Percentiles rank a stretch among this genome's conserved stretches.
Evolutionary conservation across 2,888 invertebrate genomes (phyloP).

Genomic region (Brachyptera risi): DNA sequence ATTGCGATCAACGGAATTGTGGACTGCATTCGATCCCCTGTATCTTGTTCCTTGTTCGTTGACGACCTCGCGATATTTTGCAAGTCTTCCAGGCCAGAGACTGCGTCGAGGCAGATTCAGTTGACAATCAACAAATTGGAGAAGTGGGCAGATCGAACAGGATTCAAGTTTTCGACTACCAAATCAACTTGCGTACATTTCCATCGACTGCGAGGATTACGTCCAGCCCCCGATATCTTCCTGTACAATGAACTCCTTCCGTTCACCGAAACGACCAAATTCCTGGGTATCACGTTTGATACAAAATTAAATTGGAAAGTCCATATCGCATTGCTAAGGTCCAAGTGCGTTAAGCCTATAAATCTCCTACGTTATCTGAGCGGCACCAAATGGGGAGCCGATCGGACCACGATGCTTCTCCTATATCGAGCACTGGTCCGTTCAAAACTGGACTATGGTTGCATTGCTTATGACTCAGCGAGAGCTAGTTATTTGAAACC

Average conservation of each 20-base stretch:
- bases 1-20: constrained; percentile 17
- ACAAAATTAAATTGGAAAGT: constrained; percentile 17
- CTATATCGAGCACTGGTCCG: constrained; percentile 10
- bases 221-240: background rate
- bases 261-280: background rate
- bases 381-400: constrained; percentile 16
- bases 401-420: constrained; percentile 8
- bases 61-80: constrained; percentile 23
- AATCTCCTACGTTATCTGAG: constrained; percentile 14
- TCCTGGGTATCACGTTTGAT: constrained; percentile 17
- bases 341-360: background rate
- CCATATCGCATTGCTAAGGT: constrained; percentile 4
- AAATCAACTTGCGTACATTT: constrained; percentile 18
- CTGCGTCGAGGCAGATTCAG: background rate
- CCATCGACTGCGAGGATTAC: background rate
- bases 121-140: constrained; percentile 8
- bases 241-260: constrained; percentile 1
- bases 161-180: too few species aligned
- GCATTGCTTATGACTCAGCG: constrained; percentile 8
- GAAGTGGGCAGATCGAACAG: constrained; percentile 9
- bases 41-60: too few species aligned
- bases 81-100: too few species aligned
- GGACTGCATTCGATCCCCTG: constrained; percentile 6
- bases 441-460: constrained; percentile 5
- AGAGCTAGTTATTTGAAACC: background rate